phyloP scores from a whole-genome alignment of 2,113 vertebrate genomes.

The Progne subis region DNA sequence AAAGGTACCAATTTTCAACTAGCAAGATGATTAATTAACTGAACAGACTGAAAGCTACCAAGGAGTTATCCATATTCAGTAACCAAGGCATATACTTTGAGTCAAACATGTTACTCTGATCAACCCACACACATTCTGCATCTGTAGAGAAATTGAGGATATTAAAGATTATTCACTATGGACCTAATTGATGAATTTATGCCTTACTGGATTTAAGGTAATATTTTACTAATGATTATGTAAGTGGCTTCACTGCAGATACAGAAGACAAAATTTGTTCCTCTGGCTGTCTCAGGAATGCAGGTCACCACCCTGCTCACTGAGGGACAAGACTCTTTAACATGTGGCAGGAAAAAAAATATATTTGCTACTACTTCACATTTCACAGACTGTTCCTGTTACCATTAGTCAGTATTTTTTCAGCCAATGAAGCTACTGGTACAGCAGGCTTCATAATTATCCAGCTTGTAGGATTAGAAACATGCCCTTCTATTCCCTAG shows the following conservation, averaged over 20 bases:
- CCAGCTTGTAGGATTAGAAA: background rate
- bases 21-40: conserved; percentile 11
- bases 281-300: background rate
- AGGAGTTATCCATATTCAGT: background rate
- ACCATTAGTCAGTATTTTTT: background rate
- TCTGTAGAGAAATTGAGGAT: background rate
- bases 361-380: background rate
- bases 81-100: background rate
- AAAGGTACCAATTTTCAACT: background rate
- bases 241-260: background rate
- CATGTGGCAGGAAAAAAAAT: background rate
- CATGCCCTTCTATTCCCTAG: background rate
- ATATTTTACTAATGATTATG: background rate
- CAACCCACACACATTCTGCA: background rate
- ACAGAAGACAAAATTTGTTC: background rate
- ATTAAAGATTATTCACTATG: background rate
- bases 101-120: background rate
- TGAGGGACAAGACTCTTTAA: background rate
- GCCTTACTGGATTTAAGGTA: background rate
- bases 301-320: background rate
- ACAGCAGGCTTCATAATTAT: background rate
- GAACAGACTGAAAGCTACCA: background rate
- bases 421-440: background rate
- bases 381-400: background rate
- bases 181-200: background rate